A percentile compares a stretch with the other conserved stretches of the same genome.
Evolutionary conservation across 2,113 vertebrate genomes (phyloP).

Genomic region (Microcebus tavaratra): DNA sequence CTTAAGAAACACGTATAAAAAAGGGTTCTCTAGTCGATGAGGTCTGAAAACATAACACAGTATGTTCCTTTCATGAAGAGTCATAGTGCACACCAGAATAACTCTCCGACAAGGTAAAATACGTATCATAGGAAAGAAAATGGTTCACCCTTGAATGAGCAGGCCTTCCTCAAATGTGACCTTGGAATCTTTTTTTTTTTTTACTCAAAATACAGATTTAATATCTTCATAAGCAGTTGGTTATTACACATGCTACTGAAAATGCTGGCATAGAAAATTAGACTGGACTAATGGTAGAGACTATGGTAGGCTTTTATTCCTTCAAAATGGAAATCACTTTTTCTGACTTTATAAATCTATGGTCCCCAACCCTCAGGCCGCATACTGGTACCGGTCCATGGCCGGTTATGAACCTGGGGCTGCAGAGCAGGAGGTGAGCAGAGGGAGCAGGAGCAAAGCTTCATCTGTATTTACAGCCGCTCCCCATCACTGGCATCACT

Average conservation of each 20-base stretch:
- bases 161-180: background rate
- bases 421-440: no score
- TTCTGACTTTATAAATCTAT: background rate
- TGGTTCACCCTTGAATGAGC: background rate
- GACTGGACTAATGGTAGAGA: background rate
- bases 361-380: no score
- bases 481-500: no score
- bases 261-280: constrained; percentile 22
- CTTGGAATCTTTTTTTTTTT: constrained; percentile 37
- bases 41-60: background rate
- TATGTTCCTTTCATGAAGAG: background rate
- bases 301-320: background rate
- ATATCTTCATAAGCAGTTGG: background rate
- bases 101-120: background rate
- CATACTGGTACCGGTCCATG: no score
- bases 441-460: rapidly evolving
- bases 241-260: background rate
- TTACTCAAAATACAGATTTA: constrained; percentile 44
- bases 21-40: background rate
- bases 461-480: no score
- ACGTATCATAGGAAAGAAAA: background rate
- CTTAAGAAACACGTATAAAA: background rate
- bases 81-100: background rate
- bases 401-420: no score
- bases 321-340: constrained; percentile 47